A percentile compares a stretch with the other conserved stretches of the same genome.
Evolutionary conservation across 1,140 invertebrate species (phyloP).

Genomic region (Trichoplusia ni): DNA sequence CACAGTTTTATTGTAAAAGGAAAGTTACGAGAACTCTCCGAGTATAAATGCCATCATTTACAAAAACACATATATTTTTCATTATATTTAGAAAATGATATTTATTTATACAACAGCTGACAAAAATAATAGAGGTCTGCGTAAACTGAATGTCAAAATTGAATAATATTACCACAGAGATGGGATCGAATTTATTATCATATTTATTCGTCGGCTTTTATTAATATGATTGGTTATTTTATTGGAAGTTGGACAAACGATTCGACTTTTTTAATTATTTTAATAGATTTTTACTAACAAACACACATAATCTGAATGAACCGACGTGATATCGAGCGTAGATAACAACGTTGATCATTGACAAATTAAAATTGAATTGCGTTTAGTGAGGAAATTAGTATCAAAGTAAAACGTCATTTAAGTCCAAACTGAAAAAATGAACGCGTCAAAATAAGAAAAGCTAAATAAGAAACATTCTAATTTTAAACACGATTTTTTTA

Average conservation of each 20-base stretch:
- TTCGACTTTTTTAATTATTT: not conserved
- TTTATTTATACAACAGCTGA: not conserved
- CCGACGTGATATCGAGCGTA: too few species aligned
- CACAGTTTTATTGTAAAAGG: slow-evolving; percentile 15
- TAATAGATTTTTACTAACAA: too few species aligned
- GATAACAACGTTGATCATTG: too few species aligned
- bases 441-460: too few species aligned
- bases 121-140: not conserved
- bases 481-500: too few species aligned
- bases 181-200: slow-evolving; percentile 8
- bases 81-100: too few species aligned
- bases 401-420: too few species aligned
- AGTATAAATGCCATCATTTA: slow-evolving; percentile 6
- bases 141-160: not conserved
- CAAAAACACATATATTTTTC: not conserved
- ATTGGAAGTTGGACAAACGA: not conserved
- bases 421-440: too few species aligned
- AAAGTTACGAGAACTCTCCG: slow-evolving; percentile 5
- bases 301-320: too few species aligned
- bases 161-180: not conserved
- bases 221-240: not conserved
- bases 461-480: too few species aligned
- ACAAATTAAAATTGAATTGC: too few species aligned
- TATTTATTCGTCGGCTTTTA: not conserved
- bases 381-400: too few species aligned